Conservation (phyloP, 2,113 vertebrate species). For the Paradoxurus hermaphroditus region DNA sequence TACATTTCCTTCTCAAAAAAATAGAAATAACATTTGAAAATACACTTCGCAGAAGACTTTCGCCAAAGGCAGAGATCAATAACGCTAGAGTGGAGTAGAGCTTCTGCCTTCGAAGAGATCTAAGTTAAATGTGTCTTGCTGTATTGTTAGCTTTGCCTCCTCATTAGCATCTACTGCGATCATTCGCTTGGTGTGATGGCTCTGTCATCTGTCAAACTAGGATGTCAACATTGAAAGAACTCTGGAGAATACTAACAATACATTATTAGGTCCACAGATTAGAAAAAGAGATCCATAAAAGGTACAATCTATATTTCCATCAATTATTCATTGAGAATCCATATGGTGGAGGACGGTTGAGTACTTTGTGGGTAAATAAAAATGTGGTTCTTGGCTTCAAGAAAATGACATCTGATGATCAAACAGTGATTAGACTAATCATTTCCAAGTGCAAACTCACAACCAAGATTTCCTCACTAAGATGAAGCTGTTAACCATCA, state of each 20-base stretch:
- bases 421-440: conserved; percentile 12
- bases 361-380: neutral
- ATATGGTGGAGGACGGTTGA: neutral
- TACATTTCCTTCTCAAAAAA: conserved; percentile 11
- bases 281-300: neutral
- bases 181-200: neutral
- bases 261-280: conserved; percentile 15
- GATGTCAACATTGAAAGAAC: conserved; percentile 2
- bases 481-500: conserved; percentile 48
- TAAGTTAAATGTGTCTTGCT: neutral
- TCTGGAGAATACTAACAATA: conserved; percentile 18
- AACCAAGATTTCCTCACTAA: conserved; percentile 32
- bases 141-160: neutral
- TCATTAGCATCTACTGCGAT: conserved; percentile 31
- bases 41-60: neutral
- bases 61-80: neutral
- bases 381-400: conserved; percentile 2
- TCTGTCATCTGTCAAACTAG: conserved; percentile 24
- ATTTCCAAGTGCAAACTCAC: neutral
- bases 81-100: neutral
- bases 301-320: neutral
- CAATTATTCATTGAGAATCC: conserved; percentile 13
- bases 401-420: conserved; percentile 16
- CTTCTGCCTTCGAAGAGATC: conserved; percentile 20
- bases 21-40: neutral